Base-by-base conservation (phyloP, 2,888 invertebrate genomes). In the Operophtera brumata region DNA sequence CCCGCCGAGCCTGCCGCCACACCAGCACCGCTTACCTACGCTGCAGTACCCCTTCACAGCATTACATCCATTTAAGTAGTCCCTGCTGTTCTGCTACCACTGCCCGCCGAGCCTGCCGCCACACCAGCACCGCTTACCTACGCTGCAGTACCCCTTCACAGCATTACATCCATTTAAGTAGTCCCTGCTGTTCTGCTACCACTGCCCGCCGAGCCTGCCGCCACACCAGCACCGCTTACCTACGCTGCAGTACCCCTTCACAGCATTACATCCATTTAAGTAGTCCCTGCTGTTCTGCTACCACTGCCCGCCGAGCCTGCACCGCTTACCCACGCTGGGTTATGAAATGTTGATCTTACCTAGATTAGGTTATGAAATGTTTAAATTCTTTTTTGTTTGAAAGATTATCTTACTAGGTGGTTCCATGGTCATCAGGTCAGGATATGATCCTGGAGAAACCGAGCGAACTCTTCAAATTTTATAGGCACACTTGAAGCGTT, bases 81-180 rank as follows among this genome's bases (percentile, higher is more conserved):
- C 11, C n/a, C n/a, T n/a, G 80, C 95, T 97, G 94, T 97, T 97
- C 93, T 97, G 97, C 93, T 97, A 97, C 92, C 96, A 96, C 91
- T 97, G 97, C 92, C 97, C 97, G 87, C 96, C 96, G 77, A 94
- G 96, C 79, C 90, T 95, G 78, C 93, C 93, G 73, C 94, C 94
- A 61, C 93, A 94, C 73, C 95, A 96, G 82, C 95, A 96, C 61
- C 92, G 96, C 65, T 92, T 96, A 76, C 96, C 96, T 37, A 94
- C 96, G 56, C 92, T 96, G 82, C 96, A 96, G 82, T 96, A 96
- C 84, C 96, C 96, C 44, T 96, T 96, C 91, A 94, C 96, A 9
- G 94, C 96, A 44, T 95, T 96, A 47, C 96, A 96, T 83, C 96
- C 96, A 62, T 97, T 96, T 96, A 90, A 96, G 96, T 95, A 57